Conservation (phyloP, 2,797 vertebrate genomes). For the Silurus lanzhouensis region DNA sequence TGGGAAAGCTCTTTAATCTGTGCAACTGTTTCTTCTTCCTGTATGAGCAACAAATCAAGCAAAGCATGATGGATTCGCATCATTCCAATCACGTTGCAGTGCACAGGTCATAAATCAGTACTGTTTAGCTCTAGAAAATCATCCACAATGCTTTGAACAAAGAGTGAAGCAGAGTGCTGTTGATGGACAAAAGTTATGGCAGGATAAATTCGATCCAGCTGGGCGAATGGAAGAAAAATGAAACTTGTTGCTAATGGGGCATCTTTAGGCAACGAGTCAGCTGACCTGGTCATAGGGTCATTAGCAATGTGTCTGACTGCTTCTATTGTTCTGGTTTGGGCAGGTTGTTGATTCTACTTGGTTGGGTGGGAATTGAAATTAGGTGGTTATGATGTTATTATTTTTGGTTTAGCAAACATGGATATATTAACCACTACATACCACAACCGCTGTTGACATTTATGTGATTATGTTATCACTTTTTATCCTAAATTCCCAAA, state of each 20-base stretch:
- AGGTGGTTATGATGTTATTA: constrained; percentile 9
- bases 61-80: constrained; percentile 32
- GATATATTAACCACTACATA: not conserved
- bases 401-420: not conserved
- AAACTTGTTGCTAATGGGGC: constrained; percentile 31
- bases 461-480: not conserved
- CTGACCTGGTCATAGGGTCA: constrained; percentile 24
- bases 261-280: constrained; percentile 22
- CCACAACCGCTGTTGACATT: not conserved
- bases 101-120: constrained; percentile 26
- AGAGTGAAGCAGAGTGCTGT: constrained; percentile 1
- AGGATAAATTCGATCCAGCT: constrained; percentile 39
- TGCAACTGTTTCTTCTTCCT: constrained; percentile 40
- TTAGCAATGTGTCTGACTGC: constrained; percentile 5
- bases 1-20: constrained; percentile 43
- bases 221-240: constrained; percentile 14
- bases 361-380: constrained; percentile 7
- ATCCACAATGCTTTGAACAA: not conserved
- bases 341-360: not conserved
- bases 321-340: constrained; percentile 20
- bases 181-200: constrained; percentile 12
- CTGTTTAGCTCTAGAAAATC: constrained; percentile 8
- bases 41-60: constrained; percentile 45
- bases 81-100: constrained; percentile 27
- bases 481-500: not conserved